phyloP scores from a whole-genome alignment of 2,797 vertebrate species.

The Graptemys geographica region DNA sequence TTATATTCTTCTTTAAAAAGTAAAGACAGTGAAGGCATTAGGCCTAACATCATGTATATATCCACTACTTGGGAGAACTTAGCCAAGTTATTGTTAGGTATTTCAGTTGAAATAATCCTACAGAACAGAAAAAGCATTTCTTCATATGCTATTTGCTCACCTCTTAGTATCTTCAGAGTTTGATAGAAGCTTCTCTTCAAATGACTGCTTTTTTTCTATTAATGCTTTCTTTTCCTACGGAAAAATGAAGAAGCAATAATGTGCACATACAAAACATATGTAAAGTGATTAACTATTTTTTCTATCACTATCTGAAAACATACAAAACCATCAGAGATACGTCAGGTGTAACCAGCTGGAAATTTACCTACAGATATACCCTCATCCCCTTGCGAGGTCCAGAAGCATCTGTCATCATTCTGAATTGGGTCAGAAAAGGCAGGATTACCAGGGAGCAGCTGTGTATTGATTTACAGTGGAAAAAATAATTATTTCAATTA shows the following conservation, averaged over 20 bases:
- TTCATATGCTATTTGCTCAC: constrained; percentile 29
- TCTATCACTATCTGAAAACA: accelerated
- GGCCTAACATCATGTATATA: not conserved
- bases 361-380: accelerated
- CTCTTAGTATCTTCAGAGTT: constrained; percentile 39
- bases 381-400: not conserved
- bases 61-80: not conserved
- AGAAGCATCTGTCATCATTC: not conserved
- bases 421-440: accelerated
- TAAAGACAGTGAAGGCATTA: not conserved
- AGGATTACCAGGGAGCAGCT: not conserved
- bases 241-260: not conserved
- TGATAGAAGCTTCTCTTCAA: constrained; percentile 74
- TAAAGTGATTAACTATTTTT: accelerated
- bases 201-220: constrained; percentile 71
- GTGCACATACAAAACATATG: accelerated
- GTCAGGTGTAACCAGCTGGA: not conserved
- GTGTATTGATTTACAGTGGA: accelerated
- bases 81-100: not conserved
- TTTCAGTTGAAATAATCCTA: not conserved
- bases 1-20: not conserved
- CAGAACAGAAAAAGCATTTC: not conserved
- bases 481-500: not conserved
- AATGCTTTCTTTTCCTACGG: constrained; percentile 79
- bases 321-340: not conserved